Percentiles rank a stretch among this genome's conserved stretches.
phyloP scores from a whole-genome alignment of 30 jellyfish, hydroid and myxozoan genomes.

The Aurelia coerulea region DNA sequence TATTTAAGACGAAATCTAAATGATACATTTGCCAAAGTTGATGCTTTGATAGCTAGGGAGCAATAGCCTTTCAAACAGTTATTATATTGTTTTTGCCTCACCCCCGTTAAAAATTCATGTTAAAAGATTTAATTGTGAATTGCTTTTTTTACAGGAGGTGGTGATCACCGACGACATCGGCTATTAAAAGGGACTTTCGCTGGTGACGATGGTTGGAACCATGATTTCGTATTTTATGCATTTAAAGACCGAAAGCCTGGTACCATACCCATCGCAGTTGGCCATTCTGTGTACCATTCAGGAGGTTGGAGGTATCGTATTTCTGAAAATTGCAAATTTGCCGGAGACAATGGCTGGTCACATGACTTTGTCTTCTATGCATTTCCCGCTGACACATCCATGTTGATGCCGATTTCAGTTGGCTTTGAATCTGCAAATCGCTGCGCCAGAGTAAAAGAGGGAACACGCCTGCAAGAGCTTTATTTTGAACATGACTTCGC shows the following conservation, averaged over 20 bases:
- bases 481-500: conserved; percentile 37
- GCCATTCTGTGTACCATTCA: conserved; percentile 42
- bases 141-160: conserved; percentile 10
- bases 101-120: not conserved
- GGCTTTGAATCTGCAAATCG: conserved; percentile 40
- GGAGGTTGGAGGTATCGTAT: conserved; percentile 60
- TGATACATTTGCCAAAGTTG: too few species aligned
- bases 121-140: not conserved
- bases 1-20: too few species aligned
- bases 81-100: not conserved
- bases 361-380: conserved; percentile 67
- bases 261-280: conserved; percentile 71
- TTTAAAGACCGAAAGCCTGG: conserved; percentile 47
- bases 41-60: too few species aligned
- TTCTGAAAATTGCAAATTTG: conserved; percentile 46
- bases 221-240: conserved; percentile 30
- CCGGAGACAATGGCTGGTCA: conserved; percentile 67
- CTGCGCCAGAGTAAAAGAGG: conserved; percentile 24
- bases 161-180: conserved; percentile 43
- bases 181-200: conserved; percentile 18
- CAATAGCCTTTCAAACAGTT: not conserved
- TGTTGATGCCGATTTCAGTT: conserved; percentile 41
- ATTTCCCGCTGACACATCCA: conserved; percentile 41
- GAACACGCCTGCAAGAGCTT: conserved; percentile 24
- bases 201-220: conserved; percentile 53